A percentile compares a stretch with the other conserved stretches of the same genome.
Conservation (phyloP, 2,888 invertebrate genomes). For the Spialia ferax region DNA sequence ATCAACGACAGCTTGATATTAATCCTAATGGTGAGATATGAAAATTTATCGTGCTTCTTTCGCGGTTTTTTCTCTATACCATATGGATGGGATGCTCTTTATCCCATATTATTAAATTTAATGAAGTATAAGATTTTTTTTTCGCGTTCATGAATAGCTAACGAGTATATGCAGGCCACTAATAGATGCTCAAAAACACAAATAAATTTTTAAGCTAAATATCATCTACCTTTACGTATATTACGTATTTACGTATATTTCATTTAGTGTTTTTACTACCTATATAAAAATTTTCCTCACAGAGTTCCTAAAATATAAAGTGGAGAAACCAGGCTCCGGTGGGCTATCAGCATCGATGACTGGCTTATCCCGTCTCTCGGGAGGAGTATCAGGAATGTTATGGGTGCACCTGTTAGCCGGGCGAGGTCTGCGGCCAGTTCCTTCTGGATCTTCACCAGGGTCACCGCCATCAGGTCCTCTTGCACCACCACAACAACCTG, state of each 20-base stretch:
- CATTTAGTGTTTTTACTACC: no score
- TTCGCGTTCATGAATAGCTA: no score
- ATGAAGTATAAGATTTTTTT: no score
- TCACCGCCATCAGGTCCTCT: constrained; percentile 89
- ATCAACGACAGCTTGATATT: constrained; percentile 94
- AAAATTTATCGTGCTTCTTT: no score
- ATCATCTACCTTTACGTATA: no score
- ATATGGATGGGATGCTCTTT: no score
- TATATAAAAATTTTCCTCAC: constrained; percentile 43
- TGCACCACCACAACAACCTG: constrained; percentile 75
- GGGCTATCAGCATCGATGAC: constrained; percentile 87
- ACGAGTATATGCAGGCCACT: no score
- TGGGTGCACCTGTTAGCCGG: constrained; percentile 97
- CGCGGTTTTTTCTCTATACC: no score
- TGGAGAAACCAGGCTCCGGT: constrained; percentile 90
- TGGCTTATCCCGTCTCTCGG: constrained; percentile 78
- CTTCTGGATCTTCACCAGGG: constrained; percentile 89
- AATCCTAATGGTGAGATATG: constrained; percentile 91
- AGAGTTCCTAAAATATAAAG: constrained; percentile 97
- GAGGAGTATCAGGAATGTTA: constrained; percentile 93
- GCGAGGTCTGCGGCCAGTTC: constrained; percentile 92
- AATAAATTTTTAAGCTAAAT: no score
- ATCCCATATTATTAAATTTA: no score
- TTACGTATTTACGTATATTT: no score
- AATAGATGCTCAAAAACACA: no score